Evolutionary conservation across 2,113 vertebrate genomes (phyloP).

Genomic region (Colossoma macropomum): DNA sequence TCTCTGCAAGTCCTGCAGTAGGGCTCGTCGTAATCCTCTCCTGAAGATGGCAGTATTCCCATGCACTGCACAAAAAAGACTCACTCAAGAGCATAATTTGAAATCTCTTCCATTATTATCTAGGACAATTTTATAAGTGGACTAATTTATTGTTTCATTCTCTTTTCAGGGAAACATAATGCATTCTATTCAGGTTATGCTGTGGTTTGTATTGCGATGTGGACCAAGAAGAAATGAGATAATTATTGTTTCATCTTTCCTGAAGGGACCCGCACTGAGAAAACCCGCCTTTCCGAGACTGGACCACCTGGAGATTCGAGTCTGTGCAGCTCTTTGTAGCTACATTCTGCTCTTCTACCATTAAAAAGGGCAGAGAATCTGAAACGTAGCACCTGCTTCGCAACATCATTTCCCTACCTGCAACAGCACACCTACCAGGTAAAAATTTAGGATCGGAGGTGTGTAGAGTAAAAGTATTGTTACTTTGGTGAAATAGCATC

Average conservation of each 20-base stretch:
- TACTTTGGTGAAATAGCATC: neutral
- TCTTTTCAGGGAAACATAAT: neutral
- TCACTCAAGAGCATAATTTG: neutral
- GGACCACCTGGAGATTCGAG: slow-evolving; percentile 20
- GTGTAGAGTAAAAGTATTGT: neutral
- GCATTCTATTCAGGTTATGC: neutral
- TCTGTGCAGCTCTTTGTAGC: slow-evolving; percentile 40
- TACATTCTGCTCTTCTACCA: neutral
- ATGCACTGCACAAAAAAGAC: neutral
- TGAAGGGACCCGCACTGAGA: slow-evolving; percentile 68
- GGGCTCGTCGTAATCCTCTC: slow-evolving; percentile 44
- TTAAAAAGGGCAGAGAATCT: neutral
- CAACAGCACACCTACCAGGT: slow-evolving; percentile 75
- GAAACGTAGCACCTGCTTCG: slow-evolving; percentile 57
- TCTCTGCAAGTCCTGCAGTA: slow-evolving; percentile 52
- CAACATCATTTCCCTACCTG: slow-evolving; percentile 60
- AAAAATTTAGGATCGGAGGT: slow-evolving; percentile 34
- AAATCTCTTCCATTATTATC: neutral
- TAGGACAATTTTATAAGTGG: neutral
- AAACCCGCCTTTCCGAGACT: slow-evolving; percentile 56
- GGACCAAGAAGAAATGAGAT: slow-evolving; percentile 27
- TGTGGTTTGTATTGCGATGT: neutral
- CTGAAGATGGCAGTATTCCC: slow-evolving; percentile 74
- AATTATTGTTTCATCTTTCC: slow-evolving; percentile 30
- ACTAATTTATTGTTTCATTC: neutral